Evolutionary conservation across 2,888 invertebrate species (phyloP).

Genomic region (Azorinus chamasolen): DNA sequence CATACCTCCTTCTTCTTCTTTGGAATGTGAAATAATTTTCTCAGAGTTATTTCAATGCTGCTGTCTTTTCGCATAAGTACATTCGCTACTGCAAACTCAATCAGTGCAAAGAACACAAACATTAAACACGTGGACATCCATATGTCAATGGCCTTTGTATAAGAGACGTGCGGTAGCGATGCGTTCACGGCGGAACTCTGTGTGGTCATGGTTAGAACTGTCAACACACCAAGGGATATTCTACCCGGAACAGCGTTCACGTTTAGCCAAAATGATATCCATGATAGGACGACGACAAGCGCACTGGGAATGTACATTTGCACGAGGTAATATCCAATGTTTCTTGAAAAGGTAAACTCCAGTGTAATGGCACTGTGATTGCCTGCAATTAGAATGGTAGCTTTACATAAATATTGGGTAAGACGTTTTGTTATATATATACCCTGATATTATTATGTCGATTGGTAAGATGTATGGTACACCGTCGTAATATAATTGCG

Average conservation of each 20-base stretch:
- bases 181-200: slow-evolving; percentile 78
- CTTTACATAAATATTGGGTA: slow-evolving; percentile 17
- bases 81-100: slow-evolving; percentile 99
- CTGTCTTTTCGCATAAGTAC: slow-evolving; percentile 98
- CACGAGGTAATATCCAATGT: slow-evolving; percentile 99
- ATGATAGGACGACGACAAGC: slow-evolving; percentile 79
- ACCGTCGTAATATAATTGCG: too few species aligned
- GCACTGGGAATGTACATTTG: slow-evolving; percentile 99
- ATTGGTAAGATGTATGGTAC: too few species aligned
- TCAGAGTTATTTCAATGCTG: slow-evolving; percentile 83
- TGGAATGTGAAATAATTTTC: slow-evolving; percentile 72
- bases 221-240: slow-evolving; percentile 76
- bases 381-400: slow-evolving; percentile 92
- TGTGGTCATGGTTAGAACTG: slow-evolving; percentile 78
- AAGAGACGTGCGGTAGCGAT: slow-evolving; percentile 93
- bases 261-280: slow-evolving; percentile 81
- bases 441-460: too few species aligned
- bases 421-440: too few species aligned
- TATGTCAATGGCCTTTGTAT: slow-evolving; percentile 99
- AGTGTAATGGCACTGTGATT: slow-evolving; percentile 99
- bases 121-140: slow-evolving; percentile 99
- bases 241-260: slow-evolving; percentile 77
- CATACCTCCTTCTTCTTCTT: slow-evolving; percentile 35
- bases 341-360: slow-evolving; percentile 97
- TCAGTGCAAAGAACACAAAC: slow-evolving; percentile 98